These are phyloP conservation scores for Metacarcinus magister DNA, from an alignment of 2,888 invertebrate species.

Conservation along the genomic window DNA sequence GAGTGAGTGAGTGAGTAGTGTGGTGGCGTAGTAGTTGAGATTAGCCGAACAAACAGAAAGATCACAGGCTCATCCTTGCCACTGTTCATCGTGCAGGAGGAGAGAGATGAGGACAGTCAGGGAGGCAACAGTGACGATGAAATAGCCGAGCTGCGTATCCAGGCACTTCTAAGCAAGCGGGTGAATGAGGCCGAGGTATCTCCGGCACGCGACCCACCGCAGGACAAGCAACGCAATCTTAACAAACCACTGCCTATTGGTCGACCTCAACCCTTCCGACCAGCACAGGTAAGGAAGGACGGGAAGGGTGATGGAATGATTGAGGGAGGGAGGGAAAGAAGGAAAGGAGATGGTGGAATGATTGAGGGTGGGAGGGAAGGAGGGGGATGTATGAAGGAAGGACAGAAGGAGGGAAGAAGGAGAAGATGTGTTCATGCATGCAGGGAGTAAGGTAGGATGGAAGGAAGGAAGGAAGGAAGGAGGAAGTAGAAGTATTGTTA, in stretches of 20 bases:
- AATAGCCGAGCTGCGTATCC: conserved; percentile 82
- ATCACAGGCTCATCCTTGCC: neutral
- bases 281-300: neutral
- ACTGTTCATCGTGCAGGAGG: conserved; percentile 57
- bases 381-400: neutral
- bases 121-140: conserved; percentile 82
- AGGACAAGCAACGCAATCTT: conserved; percentile 16
- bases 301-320: neutral
- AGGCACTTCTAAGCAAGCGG: conserved; percentile 81
- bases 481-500: neutral
- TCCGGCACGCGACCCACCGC: conserved; percentile 70
- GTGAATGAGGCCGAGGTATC: conserved; percentile 82
- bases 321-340: neutral
- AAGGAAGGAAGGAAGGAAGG: neutral
- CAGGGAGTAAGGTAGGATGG: neutral
- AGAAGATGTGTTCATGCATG: neutral
- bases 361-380: neutral
- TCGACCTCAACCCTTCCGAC: conserved; percentile 50
- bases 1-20: neutral
- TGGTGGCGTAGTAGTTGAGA: neutral
- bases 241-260: conserved; percentile 63
- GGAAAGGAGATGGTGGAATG: neutral
- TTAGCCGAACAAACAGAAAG: neutral
- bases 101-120: conserved; percentile 76
- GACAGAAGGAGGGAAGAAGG: neutral